Conservation (phyloP, 2,888 invertebrate genomes). For the Didymodactylos carnosus region DNA sequence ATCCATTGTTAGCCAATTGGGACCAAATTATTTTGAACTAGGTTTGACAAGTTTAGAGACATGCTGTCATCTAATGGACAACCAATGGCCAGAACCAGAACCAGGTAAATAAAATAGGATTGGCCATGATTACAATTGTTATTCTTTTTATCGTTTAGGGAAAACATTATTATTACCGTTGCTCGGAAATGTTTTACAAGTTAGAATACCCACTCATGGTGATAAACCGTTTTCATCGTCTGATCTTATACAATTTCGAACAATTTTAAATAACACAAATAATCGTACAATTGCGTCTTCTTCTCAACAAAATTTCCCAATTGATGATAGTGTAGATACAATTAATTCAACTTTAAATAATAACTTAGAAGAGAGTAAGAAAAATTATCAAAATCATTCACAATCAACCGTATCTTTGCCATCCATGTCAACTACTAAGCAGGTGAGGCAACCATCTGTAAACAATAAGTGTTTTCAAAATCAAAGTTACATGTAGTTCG, state of each 20-base stretch:
- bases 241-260: neutral
- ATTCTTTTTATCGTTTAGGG: too few species aligned
- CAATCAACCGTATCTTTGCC: neutral
- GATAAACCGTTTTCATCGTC: neutral
- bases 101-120: too few species aligned
- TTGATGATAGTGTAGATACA: neutral
- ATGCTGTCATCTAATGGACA: neutral
- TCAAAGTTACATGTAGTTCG: too few species aligned
- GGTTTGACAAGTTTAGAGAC: constrained; percentile 38
- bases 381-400: too few species aligned
- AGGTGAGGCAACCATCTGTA: too few species aligned
- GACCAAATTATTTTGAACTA: constrained; percentile 78
- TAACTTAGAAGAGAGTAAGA: neutral
- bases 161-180: neutral
- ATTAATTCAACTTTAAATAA: neutral
- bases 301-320: too few species aligned
- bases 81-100: neutral
- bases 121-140: too few species aligned
- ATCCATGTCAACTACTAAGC: too few species aligned
- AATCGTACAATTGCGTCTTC: too few species aligned
- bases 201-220: neutral
- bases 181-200: neutral
- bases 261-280: neutral
- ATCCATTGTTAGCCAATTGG: constrained; percentile 64
- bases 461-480: too few species aligned